Conservation (phyloP, 2,113 vertebrate genomes). For the Phalacrocorax aristotelis region DNA sequence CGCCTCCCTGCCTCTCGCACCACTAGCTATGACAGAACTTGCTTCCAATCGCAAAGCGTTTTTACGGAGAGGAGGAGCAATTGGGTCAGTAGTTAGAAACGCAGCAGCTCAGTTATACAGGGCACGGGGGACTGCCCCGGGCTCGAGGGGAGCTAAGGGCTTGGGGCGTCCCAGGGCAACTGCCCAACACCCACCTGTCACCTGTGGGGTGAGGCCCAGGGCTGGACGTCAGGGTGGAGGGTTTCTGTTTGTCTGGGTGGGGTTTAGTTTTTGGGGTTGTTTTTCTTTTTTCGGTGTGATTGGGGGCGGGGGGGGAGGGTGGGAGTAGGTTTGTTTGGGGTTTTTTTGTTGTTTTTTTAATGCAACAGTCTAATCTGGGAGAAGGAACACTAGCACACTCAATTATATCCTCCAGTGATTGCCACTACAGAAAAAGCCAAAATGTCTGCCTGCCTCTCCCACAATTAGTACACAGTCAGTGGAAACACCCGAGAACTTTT, state of each 20-base stretch:
- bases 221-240: too few relatives aligned
- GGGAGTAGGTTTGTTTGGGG: too few relatives aligned
- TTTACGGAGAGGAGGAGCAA: neutral
- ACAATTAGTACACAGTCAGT: accelerated
- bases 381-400: neutral
- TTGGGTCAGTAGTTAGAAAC: accelerated
- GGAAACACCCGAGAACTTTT: neutral
- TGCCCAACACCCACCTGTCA: neutral
- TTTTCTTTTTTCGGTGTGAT: too few relatives aligned
- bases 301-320: neutral
- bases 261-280: too few relatives aligned
- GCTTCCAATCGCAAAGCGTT: neutral
- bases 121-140: too few relatives aligned
- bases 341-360: neutral
- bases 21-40: neutral
- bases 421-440: neutral
- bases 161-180: too few relatives aligned
- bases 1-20: neutral
- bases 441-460: neutral
- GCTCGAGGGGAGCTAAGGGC: too few relatives aligned
- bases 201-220: too few relatives aligned
- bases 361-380: neutral
- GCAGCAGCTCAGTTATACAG: accelerated
- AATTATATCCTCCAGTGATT: too few relatives aligned
- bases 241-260: too few relatives aligned